Base-by-base conservation (phyloP, 2,888 invertebrate species). In the Coecobrya sp. region DNA sequence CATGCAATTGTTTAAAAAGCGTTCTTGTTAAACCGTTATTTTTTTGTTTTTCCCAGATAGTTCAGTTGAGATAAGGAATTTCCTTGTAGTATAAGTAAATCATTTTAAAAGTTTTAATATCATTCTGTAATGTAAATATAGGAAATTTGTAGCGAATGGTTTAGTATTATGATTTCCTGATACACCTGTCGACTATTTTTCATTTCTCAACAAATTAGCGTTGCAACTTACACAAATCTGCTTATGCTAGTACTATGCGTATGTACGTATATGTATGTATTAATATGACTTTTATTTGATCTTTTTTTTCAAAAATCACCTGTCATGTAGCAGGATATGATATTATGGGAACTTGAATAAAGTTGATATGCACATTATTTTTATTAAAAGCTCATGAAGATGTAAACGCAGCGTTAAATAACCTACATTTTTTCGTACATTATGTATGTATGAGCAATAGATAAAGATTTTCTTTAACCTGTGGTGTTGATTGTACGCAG, bases 361-460 rank as follows among this genome's bases (percentile, higher is more conserved):
- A 79, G 59, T 27, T 22, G 73, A 36, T 16, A n/a, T 42, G 73
- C 22, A 16, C 13, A n/a, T 36, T 70, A 30, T 27, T 65, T 36
- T 70, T 70, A 49, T 86, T 70, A 86, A 68, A 70, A 27, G 52
- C 49, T 19, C 86, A 86, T 86, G 73, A 86, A 86, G 86, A 86
- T 22, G 86, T 86, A 68, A 86, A 73, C 22, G 59, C 36, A 19
- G 22, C 59, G 55, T 86, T 36, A 42, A 68, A 65, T 86, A 86
- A 86, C 85, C 85, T 86, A 86, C 85, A 86, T 86, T 65, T 70
- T 65, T 70, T 70, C 36, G 70, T 42, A 70, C 70, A 70, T 70
- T 73, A 73, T 45, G 22, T 22, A 45, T 73, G 45, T 73, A 73
- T 65, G 27, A 65, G 65, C 73, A 73, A 45, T 45, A 87, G 59